Base-by-base conservation (phyloP, 2,797 vertebrate genomes). In the Distichodus sexfasciatus region DNA sequence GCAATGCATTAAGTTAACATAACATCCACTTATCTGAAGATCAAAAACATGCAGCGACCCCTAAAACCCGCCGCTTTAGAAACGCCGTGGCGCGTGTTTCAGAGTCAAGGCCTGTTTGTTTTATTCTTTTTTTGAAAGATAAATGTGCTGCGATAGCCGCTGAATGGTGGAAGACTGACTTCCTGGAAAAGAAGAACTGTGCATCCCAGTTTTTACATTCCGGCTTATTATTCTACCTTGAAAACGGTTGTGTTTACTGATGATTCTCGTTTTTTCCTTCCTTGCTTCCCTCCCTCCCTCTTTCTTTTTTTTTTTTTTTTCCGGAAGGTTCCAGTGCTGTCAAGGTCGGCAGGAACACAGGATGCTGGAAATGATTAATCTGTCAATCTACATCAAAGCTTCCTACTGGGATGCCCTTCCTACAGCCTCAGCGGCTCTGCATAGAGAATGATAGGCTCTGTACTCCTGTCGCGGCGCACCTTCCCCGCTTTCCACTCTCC, bases 341-440 rank as follows among this genome's bases (percentile, higher is more conserved):
- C 88, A 91, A 91, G 89, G 90, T 91, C 89, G 84, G 79, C 43
- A 40, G 69, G 71, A 82, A 86, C 80, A 81, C 75, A 69, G 71
- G 61, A 76, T 78, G 79, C 81, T 82, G 74, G 76, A 82, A 87
- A 91, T 91, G 87, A 91, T 92, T 90, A 90, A 88, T 88, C 88
- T 91, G 89, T 91, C 89, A 91, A 90, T 91, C 91, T 90, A 82
- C 85, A 80, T 80, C 82, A 76, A 79, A 76, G 80, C 83, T 85
- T 89, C 83, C 87, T 84, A 82, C 76, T 59, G 81, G 81, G 85
- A n/a, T 79, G 78, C 84, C 85, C 82, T 84, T 82, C 83, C 82
- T 80, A 81, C 85, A 83, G 75, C 79, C 82, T 81, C 75, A 79
- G 66, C 73, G 82, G 80, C 83, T 78, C 81, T 62, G 76, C 57